Percentiles rank a stretch among this genome's conserved stretches.
Evolutionary conservation across 2,797 vertebrate species (phyloP).

Genomic region (Gymnopithys bicolor): DNA sequence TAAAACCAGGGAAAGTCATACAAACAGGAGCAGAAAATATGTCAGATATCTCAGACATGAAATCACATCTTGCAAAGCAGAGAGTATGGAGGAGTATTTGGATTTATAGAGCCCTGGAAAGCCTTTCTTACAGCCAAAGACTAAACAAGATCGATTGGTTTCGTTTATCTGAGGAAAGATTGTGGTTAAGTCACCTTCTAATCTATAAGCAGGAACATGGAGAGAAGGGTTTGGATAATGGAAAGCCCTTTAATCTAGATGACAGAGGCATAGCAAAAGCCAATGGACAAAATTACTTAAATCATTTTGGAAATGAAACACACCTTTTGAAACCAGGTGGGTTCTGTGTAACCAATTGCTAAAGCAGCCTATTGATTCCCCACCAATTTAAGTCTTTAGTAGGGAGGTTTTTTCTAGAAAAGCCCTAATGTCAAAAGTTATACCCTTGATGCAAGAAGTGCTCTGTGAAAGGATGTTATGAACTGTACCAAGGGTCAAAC

Average conservation of each 20-base stretch:
- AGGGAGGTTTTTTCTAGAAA: neutral
- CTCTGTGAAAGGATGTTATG: neutral
- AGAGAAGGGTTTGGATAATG: neutral
- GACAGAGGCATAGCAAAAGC: neutral
- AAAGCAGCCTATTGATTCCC: neutral
- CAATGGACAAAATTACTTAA: neutral
- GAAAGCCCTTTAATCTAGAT: neutral
- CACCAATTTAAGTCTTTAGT: neutral
- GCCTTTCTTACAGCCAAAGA: neutral
- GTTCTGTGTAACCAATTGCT: neutral
- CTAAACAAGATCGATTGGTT: neutral
- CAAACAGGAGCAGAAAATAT: neutral
- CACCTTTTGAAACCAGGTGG: neutral
- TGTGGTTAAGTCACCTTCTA: neutral
- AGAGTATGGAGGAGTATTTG: neutral
- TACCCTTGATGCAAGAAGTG: neutral
- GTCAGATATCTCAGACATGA: neutral
- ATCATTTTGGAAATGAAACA: neutral
- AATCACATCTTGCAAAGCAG: neutral
- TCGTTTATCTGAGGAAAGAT: constrained; percentile 3
- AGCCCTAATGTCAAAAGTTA: neutral
- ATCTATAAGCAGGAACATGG: neutral
- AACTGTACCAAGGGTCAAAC: neutral
- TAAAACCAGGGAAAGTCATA: neutral
- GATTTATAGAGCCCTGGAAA: neutral